phyloP scores from a whole-genome alignment of 2,797 vertebrate species.

The Forpus xanthops region DNA sequence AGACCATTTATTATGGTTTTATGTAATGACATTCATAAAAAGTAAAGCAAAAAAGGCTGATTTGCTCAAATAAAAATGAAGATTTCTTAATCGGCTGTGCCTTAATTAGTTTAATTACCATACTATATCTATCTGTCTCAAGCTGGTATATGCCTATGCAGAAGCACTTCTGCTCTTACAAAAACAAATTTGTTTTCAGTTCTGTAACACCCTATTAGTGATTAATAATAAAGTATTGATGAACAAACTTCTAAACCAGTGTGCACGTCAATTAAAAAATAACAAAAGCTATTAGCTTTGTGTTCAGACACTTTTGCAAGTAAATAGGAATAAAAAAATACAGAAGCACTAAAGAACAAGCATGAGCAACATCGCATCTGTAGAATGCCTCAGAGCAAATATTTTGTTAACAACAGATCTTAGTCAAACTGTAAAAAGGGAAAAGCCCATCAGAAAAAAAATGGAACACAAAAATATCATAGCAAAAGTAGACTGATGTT shows the following conservation, averaged over 20 bases:
- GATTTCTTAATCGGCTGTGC: slow-evolving; percentile 16
- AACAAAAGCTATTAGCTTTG: neutral
- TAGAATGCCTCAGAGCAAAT: neutral
- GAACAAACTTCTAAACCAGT: neutral
- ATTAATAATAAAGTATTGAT: slow-evolving; percentile 22
- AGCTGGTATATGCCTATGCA: neutral
- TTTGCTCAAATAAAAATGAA: slow-evolving; percentile 46
- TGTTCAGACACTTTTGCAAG: neutral
- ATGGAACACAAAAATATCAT: neutral
- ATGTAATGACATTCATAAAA: slow-evolving; percentile 23
- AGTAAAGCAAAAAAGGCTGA: slow-evolving; percentile 15
- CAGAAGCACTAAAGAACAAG: neutral
- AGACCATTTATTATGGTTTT: slow-evolving; percentile 48
- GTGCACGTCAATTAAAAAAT: neutral
- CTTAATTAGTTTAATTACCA: slow-evolving; percentile 26
- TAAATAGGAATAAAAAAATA: neutral
- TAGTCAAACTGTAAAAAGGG: neutral
- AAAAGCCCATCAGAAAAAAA: neutral
- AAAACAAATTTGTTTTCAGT: neutral
- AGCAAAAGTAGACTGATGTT: neutral
- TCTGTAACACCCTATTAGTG: neutral
- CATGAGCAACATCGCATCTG: neutral
- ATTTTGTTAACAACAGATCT: neutral
- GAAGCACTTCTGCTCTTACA: neutral
- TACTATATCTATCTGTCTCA: slow-evolving; percentile 30